These are phyloP conservation scores for Limonius californicus DNA, from an alignment of 1,140 invertebrate genomes.

Conservation along the genomic window DNA sequence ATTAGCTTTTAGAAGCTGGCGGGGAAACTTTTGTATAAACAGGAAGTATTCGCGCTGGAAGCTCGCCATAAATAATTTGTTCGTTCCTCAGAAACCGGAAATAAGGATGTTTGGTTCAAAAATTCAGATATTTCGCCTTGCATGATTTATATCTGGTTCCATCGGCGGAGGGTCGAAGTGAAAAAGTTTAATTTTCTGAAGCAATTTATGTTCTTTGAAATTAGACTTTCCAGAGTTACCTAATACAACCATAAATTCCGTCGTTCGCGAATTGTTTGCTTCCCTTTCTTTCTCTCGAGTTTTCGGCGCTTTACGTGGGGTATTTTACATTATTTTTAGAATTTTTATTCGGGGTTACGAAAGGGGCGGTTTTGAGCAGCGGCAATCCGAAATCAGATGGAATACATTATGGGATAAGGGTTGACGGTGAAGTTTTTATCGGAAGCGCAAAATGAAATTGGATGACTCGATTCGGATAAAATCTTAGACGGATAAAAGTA, in stretches of 20 bases:
- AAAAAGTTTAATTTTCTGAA: conserved; percentile 27
- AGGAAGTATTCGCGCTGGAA: no score
- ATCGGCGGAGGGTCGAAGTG: conserved; percentile 13
- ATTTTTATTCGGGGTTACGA: conserved; percentile 25
- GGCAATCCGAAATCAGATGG: conserved; percentile 17
- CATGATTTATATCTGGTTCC: no score
- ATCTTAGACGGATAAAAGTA: no score
- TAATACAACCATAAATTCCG: conserved; percentile 26
- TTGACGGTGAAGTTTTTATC: conserved; percentile 23
- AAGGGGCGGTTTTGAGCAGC: conserved; percentile 19
- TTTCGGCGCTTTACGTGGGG: no score
- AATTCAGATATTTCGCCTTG: no score
- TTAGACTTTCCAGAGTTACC: conserved; percentile 20
- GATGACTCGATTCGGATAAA: conserved; percentile 1
- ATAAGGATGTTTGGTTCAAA: no score
- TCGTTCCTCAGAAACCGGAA: no score
- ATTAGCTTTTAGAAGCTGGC: no score
- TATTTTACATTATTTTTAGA: conserved; percentile 23
- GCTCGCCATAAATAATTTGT: no score
- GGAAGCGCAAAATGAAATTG: conserved; percentile 25
- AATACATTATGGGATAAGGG: conserved; percentile 28
- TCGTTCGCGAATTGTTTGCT: conserved; percentile 7
- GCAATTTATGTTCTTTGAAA: conserved; percentile 25
- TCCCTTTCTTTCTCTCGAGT: no score
- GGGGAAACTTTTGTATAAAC: no score